Conservation (phyloP, 1,140 invertebrate genomes). For the Palaemon carinicauda region DNA sequence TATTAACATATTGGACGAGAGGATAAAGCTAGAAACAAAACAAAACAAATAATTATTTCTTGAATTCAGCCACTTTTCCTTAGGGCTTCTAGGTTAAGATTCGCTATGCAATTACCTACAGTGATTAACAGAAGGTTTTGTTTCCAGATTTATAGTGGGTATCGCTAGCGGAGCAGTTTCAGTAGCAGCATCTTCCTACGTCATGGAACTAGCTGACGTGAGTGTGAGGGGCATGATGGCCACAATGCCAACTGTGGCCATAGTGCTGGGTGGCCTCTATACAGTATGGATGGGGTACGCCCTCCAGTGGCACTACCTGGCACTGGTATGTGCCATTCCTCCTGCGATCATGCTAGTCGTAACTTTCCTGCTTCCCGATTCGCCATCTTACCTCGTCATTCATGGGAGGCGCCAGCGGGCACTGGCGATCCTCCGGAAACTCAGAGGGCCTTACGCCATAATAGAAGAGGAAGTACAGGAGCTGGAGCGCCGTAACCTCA, state of each 20-base stretch:
- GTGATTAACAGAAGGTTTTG: not conserved
- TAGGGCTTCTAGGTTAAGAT: not conserved
- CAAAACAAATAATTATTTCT: not conserved
- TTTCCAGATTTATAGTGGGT: conserved; percentile 12
- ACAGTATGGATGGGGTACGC: not conserved
- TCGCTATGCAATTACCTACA: not conserved
- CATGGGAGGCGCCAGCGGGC: not conserved
- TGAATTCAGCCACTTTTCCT: not conserved
- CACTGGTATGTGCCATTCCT: conserved; percentile 19
- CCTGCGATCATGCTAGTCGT: not conserved
- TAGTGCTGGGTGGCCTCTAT: conserved; percentile 31
- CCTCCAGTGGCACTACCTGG: conserved; percentile 19
- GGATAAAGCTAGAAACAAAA: no score
- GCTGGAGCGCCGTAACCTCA: not conserved
- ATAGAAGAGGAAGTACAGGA: conserved; percentile 2
- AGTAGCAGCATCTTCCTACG: not conserved
- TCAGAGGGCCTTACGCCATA: conserved; percentile 20
- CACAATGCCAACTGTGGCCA: not conserved
- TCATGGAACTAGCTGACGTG: conserved; percentile 20
- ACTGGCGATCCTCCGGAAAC: not conserved
- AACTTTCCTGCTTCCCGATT: conserved; percentile 6
- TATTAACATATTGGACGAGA: no score
- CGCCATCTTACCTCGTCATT: conserved; percentile 13
- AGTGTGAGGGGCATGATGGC: conserved; percentile 21
- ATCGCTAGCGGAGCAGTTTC: not conserved